Conservation (phyloP, 2,797 vertebrate genomes). For the Myioborus melanocephalus region DNA sequence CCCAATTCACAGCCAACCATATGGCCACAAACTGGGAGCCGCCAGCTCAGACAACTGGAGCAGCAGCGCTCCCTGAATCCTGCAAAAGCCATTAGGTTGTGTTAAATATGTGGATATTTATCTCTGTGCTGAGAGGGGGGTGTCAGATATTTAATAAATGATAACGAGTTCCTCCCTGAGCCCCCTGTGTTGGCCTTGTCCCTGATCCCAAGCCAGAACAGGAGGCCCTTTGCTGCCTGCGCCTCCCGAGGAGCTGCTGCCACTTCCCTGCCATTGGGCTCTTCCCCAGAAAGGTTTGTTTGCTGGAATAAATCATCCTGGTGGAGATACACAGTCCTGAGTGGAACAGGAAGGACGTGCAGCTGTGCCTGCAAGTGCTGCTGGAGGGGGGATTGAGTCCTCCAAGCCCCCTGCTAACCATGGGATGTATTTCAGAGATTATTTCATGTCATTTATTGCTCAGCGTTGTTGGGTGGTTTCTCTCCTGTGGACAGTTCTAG, state of each 20-base stretch:
- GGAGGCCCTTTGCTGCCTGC: neutral
- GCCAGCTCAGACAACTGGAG: slow-evolving; percentile 54
- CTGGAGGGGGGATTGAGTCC: neutral
- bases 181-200: neutral
- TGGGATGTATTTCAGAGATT: fast-evolving
- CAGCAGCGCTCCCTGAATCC: neutral
- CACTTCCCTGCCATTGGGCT: neutral
- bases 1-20: slow-evolving; percentile 62
- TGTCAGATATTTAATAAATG: slow-evolving; percentile 32
- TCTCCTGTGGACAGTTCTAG: neutral
- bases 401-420: neutral
- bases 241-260: neutral
- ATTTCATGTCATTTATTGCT: neutral
- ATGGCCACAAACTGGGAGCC: slow-evolving; percentile 42
- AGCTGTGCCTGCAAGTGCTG: neutral
- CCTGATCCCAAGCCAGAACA: neutral
- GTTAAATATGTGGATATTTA: neutral
- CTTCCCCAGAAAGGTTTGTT: neutral
- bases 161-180: neutral
- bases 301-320: neutral
- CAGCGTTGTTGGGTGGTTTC: too few relatives aligned
- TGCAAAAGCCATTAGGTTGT: slow-evolving; percentile 49
- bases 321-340: neutral
- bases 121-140: neutral
- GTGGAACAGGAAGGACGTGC: neutral